A percentile compares a stretch with the other conserved stretches of the same genome.
Evolutionary conservation across 2,888 invertebrate genomes (phyloP).

Genomic region (Nemurella pictetii): DNA sequence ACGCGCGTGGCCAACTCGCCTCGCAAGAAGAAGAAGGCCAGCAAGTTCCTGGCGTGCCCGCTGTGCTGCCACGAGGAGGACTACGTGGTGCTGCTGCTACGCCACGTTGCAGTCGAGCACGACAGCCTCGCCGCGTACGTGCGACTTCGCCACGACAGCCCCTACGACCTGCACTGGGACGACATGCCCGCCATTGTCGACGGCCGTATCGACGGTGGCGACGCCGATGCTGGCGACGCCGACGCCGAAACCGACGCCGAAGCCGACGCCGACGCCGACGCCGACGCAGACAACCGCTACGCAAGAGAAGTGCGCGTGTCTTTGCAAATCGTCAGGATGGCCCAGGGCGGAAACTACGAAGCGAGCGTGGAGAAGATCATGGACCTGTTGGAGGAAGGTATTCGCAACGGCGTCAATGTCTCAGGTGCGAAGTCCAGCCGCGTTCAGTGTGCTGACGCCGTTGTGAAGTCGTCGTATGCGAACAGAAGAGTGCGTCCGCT

Average conservation of each 20-base stretch:
- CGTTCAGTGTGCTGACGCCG: too few species aligned
- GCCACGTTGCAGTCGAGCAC: background rate
- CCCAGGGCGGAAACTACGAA: background rate
- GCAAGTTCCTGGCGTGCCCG: constrained; percentile 41
- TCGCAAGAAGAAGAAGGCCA: background rate
- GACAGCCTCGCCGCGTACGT: background rate
- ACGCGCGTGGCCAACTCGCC: background rate
- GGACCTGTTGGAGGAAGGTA: background rate
- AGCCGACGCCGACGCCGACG: background rate
- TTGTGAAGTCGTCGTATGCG: too few species aligned
- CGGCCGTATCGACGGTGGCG: background rate
- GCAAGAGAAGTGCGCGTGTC: too few species aligned
- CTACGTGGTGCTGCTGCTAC: background rate
- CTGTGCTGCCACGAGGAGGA: constrained; percentile 39
- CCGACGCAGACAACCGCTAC: background rate
- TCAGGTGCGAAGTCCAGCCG: background rate
- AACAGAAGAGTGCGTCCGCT: too few species aligned
- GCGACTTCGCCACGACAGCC: background rate
- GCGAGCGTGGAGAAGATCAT: background rate
- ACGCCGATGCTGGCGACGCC: background rate
- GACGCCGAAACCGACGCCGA: background rate
- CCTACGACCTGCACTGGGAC: background rate
- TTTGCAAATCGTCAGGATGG: too few species aligned
- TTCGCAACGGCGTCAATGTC: background rate
- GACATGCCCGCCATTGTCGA: background rate